Conservation (phyloP, 2,113 vertebrate species). For the Cyphomyrus plagiostoma region DNA sequence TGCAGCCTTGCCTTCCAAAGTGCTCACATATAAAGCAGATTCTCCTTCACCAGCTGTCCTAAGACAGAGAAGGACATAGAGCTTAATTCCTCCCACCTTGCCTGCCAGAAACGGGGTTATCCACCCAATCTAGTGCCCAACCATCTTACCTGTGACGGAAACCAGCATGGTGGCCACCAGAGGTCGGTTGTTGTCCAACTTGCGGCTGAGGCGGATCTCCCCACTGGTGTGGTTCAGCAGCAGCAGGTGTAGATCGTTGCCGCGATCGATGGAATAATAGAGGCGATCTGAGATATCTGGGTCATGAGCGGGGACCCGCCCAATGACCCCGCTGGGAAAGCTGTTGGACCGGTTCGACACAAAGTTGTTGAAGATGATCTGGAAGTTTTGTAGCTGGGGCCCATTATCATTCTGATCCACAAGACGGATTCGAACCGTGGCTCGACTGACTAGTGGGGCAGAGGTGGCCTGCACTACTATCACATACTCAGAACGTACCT, state of each 20-base stretch:
- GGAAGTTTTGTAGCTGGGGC: constrained; percentile 87
- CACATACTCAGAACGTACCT: constrained; percentile 79
- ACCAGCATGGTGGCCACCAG: constrained; percentile 94
- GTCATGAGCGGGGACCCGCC: constrained; percentile 86
- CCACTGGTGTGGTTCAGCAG: constrained; percentile 92
- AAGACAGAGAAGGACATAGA: neutral
- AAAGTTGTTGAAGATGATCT: constrained; percentile 98
- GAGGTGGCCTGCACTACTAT: constrained; percentile 98
- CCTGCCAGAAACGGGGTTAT: neutral
- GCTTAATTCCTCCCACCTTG: neutral
- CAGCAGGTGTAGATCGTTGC: constrained; percentile 91
- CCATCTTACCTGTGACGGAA: constrained; percentile 87
- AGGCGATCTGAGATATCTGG: constrained; percentile 88
- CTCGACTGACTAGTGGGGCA: constrained; percentile 89
- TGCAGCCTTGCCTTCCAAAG: neutral
- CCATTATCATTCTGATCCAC: constrained; percentile 96
- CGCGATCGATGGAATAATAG: constrained; percentile 89
- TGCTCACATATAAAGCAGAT: neutral
- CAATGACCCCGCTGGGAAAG: constrained; percentile 88
- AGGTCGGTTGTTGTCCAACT: constrained; percentile 95
- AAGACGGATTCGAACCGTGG: constrained; percentile 81
- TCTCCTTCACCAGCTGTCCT: neutral
- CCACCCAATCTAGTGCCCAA: neutral
- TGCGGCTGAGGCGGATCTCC: constrained; percentile 88
- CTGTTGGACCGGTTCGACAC: constrained; percentile 94